Percentiles rank a stretch among this genome's conserved stretches.
Conservation (phyloP, 2,888 invertebrate species). For the Melipona beecheii region DNA sequence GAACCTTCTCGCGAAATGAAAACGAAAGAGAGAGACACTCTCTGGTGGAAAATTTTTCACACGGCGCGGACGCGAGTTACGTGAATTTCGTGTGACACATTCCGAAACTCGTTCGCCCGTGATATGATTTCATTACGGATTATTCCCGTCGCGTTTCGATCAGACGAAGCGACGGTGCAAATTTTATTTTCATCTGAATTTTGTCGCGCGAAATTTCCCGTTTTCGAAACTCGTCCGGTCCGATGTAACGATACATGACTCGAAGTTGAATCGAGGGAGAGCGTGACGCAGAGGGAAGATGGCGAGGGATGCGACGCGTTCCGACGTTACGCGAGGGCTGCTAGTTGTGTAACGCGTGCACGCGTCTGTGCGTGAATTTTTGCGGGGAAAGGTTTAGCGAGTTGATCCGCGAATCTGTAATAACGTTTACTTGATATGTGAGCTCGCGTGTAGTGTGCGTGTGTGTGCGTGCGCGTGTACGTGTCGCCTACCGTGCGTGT, state of each 20-base stretch:
- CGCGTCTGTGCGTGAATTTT: slow-evolving; percentile 46
- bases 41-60: background rate
- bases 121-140: background rate
- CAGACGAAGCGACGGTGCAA: background rate
- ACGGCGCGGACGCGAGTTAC: slow-evolving; percentile 4
- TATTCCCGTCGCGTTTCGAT: background rate
- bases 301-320: slow-evolving; percentile 7
- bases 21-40: no score
- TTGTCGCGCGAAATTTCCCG: background rate
- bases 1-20: background rate
- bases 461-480: slow-evolving; percentile 52
- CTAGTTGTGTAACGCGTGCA: slow-evolving; percentile 16
- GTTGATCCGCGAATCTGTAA: slow-evolving; percentile 68
- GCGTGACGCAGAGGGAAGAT: background rate
- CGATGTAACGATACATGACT: background rate
- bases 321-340: slow-evolving; percentile 10
- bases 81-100: background rate
- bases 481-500: slow-evolving; percentile 35
- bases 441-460: slow-evolving; percentile 27
- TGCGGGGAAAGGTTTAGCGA: slow-evolving; percentile 58
- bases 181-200: background rate
- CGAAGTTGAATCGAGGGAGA: background rate
- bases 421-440: slow-evolving; percentile 53
- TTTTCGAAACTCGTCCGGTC: no score
- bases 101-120: no score